phyloP scores from a whole-genome alignment of 1,140 invertebrate genomes.

The Eulimnadia texana region DNA sequence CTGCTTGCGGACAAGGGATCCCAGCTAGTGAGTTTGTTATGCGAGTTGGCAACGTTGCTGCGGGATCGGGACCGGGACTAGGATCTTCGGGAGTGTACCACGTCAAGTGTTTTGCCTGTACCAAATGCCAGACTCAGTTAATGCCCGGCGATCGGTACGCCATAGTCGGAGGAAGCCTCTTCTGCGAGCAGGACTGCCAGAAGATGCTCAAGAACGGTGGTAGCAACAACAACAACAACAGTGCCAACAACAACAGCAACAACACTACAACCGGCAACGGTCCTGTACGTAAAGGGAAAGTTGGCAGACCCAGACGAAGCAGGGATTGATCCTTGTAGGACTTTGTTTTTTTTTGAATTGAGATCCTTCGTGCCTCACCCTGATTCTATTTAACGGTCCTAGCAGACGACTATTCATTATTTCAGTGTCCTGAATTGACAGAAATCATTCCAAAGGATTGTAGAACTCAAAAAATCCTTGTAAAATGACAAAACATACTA shows the following conservation, averaged over 20 bases:
- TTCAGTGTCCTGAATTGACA: no score
- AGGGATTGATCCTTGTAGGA: conserved; percentile 49
- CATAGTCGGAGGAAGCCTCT: conserved; percentile 62
- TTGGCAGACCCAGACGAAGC: conserved; percentile 44
- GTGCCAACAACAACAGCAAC: conserved; percentile 10
- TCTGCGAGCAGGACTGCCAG: conserved; percentile 86
- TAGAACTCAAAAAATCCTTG: no score
- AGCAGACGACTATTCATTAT: no score
- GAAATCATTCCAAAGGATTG: no score
- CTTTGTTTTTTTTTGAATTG: no score
- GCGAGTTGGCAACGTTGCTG: conserved; percentile 42
- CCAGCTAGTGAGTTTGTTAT: conserved; percentile 82
- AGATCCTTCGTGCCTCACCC: no score
- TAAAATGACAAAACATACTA: no score
- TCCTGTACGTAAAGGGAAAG: conserved; percentile 63
- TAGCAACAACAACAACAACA: conserved; percentile 17
- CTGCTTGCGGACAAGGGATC: conserved; percentile 75
- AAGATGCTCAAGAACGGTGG: conserved; percentile 70
- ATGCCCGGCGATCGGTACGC: conserved; percentile 79
- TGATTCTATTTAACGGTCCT: no score
- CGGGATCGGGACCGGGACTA: conserved; percentile 19
- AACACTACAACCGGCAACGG: conserved; percentile 36
- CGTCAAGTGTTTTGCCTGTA: conserved; percentile 85
- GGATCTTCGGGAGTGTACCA: conserved; percentile 57
- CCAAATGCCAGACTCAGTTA: conserved; percentile 71